Evolutionary conservation across 1,140 invertebrate genomes (phyloP).

Genomic region (Rhopalosiphum padi): DNA sequence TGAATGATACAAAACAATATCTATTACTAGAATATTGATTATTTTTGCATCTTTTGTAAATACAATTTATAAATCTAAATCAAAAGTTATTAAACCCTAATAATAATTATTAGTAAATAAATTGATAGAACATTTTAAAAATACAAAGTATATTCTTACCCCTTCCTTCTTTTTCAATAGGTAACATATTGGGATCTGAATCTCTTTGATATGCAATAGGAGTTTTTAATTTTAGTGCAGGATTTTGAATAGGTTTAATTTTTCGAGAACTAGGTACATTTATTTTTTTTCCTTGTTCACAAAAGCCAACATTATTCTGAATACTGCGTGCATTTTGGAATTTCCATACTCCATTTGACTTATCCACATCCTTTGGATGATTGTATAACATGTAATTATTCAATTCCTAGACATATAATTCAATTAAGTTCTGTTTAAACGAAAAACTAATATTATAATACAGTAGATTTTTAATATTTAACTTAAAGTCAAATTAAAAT

Average conservation of each 20-base stretch:
- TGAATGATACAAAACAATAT: neutral
- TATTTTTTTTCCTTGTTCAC: conserved; percentile 15
- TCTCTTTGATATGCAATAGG: conserved; percentile 82
- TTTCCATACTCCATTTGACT: neutral
- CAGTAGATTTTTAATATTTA: neutral
- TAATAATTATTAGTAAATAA: neutral
- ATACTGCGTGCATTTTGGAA: neutral
- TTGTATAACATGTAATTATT: conserved; percentile 46
- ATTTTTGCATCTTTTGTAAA: neutral
- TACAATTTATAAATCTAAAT: neutral
- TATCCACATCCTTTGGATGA: conserved; percentile 37
- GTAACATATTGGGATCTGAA: conserved; percentile 79
- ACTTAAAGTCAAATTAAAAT: no score
- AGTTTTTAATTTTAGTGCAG: conserved; percentile 77
- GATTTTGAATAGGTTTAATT: conserved; percentile 79
- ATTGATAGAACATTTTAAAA: neutral
- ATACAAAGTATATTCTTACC: conserved; percentile 67
- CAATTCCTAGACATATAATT: conserved; percentile 38
- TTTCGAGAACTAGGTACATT: conserved; percentile 66
- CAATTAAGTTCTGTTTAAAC: neutral
- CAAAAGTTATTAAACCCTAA: neutral
- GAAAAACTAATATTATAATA: neutral
- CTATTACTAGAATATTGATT: neutral
- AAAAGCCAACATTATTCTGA: conserved; percentile 5
- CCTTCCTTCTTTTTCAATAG: conserved; percentile 83